These are phyloP conservation scores for Spialia ferax DNA, from an alignment of 2,888 invertebrate species.

Conservation along the genomic window DNA sequence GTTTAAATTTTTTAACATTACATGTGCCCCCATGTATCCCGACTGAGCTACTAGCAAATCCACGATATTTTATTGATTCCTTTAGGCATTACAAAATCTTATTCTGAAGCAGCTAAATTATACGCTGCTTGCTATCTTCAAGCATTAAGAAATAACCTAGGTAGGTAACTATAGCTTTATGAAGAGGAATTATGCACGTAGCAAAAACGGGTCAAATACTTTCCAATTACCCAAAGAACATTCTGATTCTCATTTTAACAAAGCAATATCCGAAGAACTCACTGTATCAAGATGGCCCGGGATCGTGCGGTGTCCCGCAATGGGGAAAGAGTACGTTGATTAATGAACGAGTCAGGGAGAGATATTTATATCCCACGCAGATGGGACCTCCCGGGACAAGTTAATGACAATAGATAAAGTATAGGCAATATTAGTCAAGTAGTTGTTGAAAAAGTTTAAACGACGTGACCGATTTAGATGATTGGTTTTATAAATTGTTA, in stretches of 20 bases:
- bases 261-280: conserved; percentile 31
- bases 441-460: background rate
- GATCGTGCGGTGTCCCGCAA: conserved; percentile 34
- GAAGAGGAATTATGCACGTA: background rate
- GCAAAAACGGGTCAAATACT: conserved; percentile 7
- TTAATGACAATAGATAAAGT: conserved; percentile 37
- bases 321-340: conserved; percentile 40
- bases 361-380: conserved; percentile 37
- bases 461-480: background rate
- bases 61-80: too few relatives aligned
- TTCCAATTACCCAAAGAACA: conserved; percentile 19
- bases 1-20: too few relatives aligned
- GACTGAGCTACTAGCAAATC: too few relatives aligned
- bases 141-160: background rate
- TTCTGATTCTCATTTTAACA: conserved; percentile 29
- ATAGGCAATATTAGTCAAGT: conserved; percentile 17
- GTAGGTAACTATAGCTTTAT: background rate
- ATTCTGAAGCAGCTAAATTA: background rate
- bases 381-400: conserved; percentile 35
- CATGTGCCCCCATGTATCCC: too few relatives aligned
- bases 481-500: too few relatives aligned
- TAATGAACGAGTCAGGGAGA: conserved; percentile 32
- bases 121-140: background rate
- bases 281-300: conserved; percentile 34
- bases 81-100: too few relatives aligned